These are phyloP conservation scores for Drosophila testacea DNA, from an alignment of 2,888 invertebrate genomes.

Conservation along the genomic window DNA sequence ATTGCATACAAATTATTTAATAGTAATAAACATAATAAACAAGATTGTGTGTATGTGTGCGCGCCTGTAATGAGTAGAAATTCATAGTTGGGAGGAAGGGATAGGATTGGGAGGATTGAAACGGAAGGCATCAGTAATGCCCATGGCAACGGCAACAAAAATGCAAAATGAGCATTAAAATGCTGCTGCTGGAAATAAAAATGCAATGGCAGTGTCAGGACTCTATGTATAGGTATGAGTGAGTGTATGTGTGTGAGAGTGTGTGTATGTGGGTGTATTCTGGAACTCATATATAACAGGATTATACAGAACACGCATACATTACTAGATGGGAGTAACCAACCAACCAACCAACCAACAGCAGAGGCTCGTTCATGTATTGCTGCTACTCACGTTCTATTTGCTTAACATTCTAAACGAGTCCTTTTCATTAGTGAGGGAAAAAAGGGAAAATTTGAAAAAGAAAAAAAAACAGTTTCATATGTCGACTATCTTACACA, in stretches of 20 bases:
- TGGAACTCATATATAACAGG: constrained; percentile 51
- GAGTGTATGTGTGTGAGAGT: neutral
- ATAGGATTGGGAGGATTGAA: constrained; percentile 13
- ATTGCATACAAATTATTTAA: constrained; percentile 81
- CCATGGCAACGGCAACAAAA: constrained; percentile 69
- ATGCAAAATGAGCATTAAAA: constrained; percentile 81
- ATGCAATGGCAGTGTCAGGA: constrained; percentile 72
- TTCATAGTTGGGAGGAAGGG: neutral
- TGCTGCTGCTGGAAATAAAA: constrained; percentile 64
- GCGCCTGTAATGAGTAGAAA: constrained; percentile 29
- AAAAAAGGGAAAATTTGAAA: constrained; percentile 21
- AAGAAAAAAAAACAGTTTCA: neutral
- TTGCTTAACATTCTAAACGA: constrained; percentile 81
- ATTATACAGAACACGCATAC: constrained; percentile 54
- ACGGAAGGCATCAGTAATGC: constrained; percentile 49
- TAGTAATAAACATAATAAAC: constrained; percentile 80
- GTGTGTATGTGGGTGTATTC: constrained; percentile 15
- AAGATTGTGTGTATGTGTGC: constrained; percentile 29
- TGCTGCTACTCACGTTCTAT: constrained; percentile 78
- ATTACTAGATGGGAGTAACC: constrained; percentile 44
- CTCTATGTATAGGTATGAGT: constrained; percentile 8
- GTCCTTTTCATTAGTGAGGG: constrained; percentile 77
- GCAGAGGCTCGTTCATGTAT: constrained; percentile 41
- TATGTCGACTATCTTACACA: constrained; percentile 22
- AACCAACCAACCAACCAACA: constrained; percentile 23